Evolutionary conservation across 2,113 vertebrate genomes (phyloP).

Genomic region (Cyphomyrus plagiostoma): DNA sequence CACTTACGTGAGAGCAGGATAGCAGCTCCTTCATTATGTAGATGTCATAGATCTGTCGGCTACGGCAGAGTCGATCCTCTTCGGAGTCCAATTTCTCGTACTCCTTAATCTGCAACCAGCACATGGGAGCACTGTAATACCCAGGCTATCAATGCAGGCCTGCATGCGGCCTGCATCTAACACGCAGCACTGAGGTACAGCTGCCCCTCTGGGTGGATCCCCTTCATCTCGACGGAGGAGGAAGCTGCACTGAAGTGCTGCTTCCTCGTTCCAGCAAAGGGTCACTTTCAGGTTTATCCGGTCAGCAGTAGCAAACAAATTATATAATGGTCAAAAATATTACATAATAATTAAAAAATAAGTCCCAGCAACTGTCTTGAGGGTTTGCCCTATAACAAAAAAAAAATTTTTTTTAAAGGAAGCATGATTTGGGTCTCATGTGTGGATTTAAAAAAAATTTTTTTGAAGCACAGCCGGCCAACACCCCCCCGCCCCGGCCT

Average conservation of each 20-base stretch:
- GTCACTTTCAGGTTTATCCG: not conserved
- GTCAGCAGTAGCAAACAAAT: not conserved
- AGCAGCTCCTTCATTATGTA: conserved; percentile 98
- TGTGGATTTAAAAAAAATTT: too few species aligned
- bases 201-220: not conserved
- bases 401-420: not conserved
- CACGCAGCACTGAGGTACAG: not conserved
- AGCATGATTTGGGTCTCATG: not conserved
- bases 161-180: not conserved
- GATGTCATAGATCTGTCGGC: conserved; percentile 87
- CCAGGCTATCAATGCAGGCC: not conserved
- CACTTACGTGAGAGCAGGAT: conserved; percentile 85
- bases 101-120: conserved; percentile 72
- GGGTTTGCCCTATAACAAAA: not conserved
- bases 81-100: conserved; percentile 93
- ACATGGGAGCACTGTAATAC: conserved; percentile 2
- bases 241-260: not conserved
- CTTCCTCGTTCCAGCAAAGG: not conserved
- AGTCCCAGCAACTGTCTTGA: not conserved
- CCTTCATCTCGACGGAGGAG: not conserved
- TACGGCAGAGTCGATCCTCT: conserved; percentile 77
- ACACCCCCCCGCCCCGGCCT: not conserved
- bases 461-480: too few species aligned
- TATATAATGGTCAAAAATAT: not conserved
- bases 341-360: not conserved